Evolutionary conservation across 2,888 invertebrate genomes (phyloP).

Genomic region (Branchellion lobata): DNA sequence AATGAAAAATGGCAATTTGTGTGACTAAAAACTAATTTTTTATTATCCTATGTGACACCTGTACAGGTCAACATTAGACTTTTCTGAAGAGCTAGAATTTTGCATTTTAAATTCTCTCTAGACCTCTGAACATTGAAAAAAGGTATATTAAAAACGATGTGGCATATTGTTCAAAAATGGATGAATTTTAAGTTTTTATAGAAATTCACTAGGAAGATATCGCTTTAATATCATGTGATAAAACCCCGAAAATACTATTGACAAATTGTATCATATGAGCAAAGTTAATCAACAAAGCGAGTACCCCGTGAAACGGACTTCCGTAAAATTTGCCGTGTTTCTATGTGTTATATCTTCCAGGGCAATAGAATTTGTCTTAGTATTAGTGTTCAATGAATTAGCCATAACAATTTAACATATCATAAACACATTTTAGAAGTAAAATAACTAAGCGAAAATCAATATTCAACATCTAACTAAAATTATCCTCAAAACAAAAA

Average conservation of each 20-base stretch:
- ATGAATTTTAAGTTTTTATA: no score
- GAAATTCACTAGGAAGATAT: no score
- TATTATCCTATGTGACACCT: neutral
- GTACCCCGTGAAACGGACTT: constrained; percentile 1
- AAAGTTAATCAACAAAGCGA: neutral
- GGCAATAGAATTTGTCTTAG: neutral
- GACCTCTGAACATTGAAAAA: neutral
- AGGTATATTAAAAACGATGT: no score
- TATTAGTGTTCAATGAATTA: neutral
- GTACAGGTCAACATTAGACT: neutral
- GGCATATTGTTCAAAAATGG: no score
- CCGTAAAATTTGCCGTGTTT: neutral
- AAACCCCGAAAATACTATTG: neutral
- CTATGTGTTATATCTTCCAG: neutral
- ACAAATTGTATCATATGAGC: neutral
- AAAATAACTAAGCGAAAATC: neutral
- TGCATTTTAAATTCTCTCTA: neutral
- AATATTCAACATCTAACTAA: neutral
- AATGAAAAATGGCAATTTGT: neutral
- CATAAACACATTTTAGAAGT: neutral
- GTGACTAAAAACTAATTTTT: neutral
- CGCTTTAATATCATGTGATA: constrained; percentile 10
- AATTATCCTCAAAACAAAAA: neutral
- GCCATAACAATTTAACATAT: constrained; percentile 6
- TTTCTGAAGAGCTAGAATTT: neutral